These are phyloP conservation scores for Phragmatobia fuliginosa DNA, from an alignment of 2,888 invertebrate species.

Conservation along the genomic window DNA sequence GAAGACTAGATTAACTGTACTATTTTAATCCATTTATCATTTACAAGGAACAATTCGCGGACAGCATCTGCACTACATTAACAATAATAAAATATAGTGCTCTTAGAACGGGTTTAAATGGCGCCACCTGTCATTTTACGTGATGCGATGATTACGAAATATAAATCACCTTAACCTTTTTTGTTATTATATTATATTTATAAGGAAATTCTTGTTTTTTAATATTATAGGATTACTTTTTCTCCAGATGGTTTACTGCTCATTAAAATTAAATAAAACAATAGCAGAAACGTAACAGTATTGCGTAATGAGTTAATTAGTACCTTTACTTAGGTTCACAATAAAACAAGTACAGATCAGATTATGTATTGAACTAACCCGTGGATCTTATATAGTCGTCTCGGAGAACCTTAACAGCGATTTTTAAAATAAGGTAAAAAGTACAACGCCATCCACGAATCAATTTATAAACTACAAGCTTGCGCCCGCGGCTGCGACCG, in stretches of 20 bases:
- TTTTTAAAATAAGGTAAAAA: too few relatives aligned
- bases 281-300: background rate
- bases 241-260: background rate
- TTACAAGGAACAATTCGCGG: constrained; percentile 12
- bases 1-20: constrained; percentile 11
- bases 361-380: too few relatives aligned
- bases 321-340: too few relatives aligned
- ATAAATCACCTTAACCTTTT: constrained; percentile 22
- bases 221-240: background rate
- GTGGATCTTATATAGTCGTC: too few relatives aligned
- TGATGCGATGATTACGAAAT: constrained; percentile 20
- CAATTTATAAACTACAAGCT: too few relatives aligned
- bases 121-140: constrained; percentile 25
- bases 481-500: too few relatives aligned
- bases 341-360: too few relatives aligned
- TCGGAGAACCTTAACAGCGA: too few relatives aligned
- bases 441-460: too few relatives aligned
- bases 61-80: constrained; percentile 11
- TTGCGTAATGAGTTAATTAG: background rate
- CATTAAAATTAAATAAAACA: background rate
- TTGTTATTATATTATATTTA: too few relatives aligned
- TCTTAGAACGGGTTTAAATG: constrained; percentile 20
- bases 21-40: constrained; percentile 23
- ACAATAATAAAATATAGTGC: constrained; percentile 12
- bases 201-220: too few relatives aligned